Conservation (phyloP, 2,888 invertebrate species). For the Nasonovia ribisnigri region DNA sequence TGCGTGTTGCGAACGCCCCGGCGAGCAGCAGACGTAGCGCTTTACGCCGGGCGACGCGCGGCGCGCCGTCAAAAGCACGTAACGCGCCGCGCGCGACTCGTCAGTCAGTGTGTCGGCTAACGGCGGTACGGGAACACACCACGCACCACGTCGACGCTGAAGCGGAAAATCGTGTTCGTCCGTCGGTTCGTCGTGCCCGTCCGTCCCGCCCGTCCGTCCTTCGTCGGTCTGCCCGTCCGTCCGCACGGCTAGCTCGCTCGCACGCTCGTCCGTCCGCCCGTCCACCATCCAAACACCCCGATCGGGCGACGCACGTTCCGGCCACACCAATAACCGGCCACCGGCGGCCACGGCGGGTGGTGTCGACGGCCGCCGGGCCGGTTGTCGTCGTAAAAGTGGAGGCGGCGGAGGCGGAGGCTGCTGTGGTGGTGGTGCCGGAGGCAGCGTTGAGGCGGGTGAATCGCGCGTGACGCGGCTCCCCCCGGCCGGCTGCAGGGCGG, state of each 20-base stretch:
- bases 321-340: background rate
- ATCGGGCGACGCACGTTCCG: background rate
- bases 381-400: background rate
- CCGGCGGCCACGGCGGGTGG: conserved; percentile 2
- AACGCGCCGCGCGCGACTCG: conserved; percentile 18
- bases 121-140: conserved; percentile 52
- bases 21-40: conserved; percentile 37
- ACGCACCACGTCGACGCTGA: background rate
- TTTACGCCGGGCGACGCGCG: conserved; percentile 46
- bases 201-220: background rate
- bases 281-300: background rate
- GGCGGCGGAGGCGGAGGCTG: background rate
- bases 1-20: conserved; percentile 51
- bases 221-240: background rate
- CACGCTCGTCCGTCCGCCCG: background rate
- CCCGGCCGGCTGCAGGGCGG: conserved; percentile 50
- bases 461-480: conserved; percentile 38
- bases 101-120: conserved; percentile 59
- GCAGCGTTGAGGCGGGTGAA: conserved; percentile 56
- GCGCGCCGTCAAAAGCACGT: conserved; percentile 25
- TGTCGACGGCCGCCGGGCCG: conserved; percentile 15
- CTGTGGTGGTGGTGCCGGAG: background rate
- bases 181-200: background rate
- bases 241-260: background rate
- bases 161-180: background rate